These are phyloP conservation scores for Noctilio leporinus DNA, from an alignment of 2,113 vertebrate species.

Conservation along the genomic window DNA sequence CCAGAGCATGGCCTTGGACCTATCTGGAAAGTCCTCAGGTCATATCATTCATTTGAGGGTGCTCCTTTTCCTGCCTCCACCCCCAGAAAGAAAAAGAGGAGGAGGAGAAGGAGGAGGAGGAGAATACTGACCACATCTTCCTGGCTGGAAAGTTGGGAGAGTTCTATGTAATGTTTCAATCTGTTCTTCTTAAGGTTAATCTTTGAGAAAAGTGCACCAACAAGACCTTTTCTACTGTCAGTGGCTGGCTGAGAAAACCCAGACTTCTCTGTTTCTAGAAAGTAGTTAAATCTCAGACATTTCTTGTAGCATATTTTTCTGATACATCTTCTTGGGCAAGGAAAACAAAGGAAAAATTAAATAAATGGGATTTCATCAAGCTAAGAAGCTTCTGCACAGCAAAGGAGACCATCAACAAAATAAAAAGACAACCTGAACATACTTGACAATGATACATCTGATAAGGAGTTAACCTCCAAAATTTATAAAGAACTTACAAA, in stretches of 20 bases:
- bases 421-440: background rate
- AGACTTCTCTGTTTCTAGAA: background rate
- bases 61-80: background rate
- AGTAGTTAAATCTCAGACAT: background rate
- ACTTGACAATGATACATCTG: background rate
- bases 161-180: background rate
- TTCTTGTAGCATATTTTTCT: background rate
- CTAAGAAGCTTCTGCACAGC: background rate
- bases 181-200: background rate
- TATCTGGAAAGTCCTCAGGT: background rate
- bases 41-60: background rate
- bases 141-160: background rate
- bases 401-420: background rate
- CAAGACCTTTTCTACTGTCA: background rate
- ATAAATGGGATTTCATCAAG: background rate
- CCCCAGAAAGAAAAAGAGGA: background rate
- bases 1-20: background rate
- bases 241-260: background rate
- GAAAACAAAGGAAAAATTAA: background rate
- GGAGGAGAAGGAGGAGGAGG: too few relatives aligned
- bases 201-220: background rate
- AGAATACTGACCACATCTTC: background rate
- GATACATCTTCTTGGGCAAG: background rate
- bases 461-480: too few relatives aligned
- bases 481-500: background rate